phyloP scores from a whole-genome alignment of 2,113 vertebrate genomes.

The Promerops cafer region DNA sequence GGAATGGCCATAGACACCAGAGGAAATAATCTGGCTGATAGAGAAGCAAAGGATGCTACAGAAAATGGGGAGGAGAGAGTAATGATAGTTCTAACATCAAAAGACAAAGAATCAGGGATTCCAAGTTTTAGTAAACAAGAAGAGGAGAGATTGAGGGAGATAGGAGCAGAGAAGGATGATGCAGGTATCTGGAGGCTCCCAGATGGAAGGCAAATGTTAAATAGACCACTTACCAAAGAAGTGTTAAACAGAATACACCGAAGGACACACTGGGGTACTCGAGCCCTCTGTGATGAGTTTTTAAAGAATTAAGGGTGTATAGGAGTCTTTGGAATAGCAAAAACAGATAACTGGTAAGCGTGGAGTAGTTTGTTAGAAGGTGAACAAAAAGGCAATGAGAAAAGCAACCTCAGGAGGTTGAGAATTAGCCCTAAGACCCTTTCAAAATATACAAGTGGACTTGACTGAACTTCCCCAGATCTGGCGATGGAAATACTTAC shows the following conservation, averaged over 20 bases:
- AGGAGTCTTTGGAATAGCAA: neutral
- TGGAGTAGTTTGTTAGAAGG: neutral
- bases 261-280: neutral
- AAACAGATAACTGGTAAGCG: neutral
- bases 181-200: neutral
- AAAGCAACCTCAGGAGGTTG: neutral
- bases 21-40: neutral
- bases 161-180: neutral
- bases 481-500: neutral
- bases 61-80: neutral
- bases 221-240: neutral
- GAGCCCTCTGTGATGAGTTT: neutral
- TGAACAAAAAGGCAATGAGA: neutral
- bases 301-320: neutral
- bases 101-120: neutral
- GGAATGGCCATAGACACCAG: neutral
- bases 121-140: neutral
- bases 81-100: neutral
- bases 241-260: neutral
- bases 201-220: neutral
- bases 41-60: neutral
- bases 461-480: no score
- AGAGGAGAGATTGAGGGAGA: neutral
- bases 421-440: neutral
- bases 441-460: neutral